A percentile compares a stretch with the other conserved stretches of the same genome.
These are phyloP conservation scores for Melanotaenia pygmaea DNA, from an alignment of 2,797 vertebrate species.

Conservation along the genomic window DNA sequence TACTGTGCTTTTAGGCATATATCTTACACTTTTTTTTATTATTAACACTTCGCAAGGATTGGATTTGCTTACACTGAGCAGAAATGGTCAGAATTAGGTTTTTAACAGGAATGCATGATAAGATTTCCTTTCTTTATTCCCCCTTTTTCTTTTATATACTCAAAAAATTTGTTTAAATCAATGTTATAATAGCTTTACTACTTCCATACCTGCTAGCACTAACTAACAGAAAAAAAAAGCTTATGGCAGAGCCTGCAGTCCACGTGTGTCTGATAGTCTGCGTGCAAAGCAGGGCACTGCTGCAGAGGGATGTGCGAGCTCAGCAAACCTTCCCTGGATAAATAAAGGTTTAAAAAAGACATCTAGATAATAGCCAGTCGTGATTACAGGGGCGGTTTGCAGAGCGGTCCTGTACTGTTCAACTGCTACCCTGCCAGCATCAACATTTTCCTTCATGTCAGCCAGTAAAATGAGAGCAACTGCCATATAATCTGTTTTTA, in stretches of 20 bases:
- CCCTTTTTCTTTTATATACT: neutral
- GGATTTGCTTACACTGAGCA: neutral
- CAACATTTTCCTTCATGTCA: constrained; percentile 61
- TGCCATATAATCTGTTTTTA: constrained; percentile 81
- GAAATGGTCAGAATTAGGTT: neutral
- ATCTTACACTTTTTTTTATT: neutral
- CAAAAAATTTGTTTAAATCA: neutral
- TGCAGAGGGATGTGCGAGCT: constrained; percentile 48
- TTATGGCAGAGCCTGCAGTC: constrained; percentile 5
- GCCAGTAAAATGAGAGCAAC: constrained; percentile 72
- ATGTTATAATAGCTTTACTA: constrained; percentile 4
- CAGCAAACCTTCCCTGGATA: constrained; percentile 57
- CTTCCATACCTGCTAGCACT: constrained; percentile 6
- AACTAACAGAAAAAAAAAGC: constrained; percentile 2
- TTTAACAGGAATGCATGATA: neutral
- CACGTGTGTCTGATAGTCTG: constrained; percentile 24
- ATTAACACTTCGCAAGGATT: neutral
- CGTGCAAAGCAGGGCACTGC: constrained; percentile 48
- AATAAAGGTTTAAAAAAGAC: constrained; percentile 67
- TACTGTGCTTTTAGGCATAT: constrained; percentile 14
- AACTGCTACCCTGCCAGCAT: constrained; percentile 46
- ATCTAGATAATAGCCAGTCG: constrained; percentile 47
- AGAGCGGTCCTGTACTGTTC: constrained; percentile 34
- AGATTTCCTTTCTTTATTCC: neutral
- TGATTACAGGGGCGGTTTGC: constrained; percentile 60